These are phyloP conservation scores for Fringilla coelebs DNA, from an alignment of 2,797 vertebrate genomes.

Conservation along the genomic window DNA sequence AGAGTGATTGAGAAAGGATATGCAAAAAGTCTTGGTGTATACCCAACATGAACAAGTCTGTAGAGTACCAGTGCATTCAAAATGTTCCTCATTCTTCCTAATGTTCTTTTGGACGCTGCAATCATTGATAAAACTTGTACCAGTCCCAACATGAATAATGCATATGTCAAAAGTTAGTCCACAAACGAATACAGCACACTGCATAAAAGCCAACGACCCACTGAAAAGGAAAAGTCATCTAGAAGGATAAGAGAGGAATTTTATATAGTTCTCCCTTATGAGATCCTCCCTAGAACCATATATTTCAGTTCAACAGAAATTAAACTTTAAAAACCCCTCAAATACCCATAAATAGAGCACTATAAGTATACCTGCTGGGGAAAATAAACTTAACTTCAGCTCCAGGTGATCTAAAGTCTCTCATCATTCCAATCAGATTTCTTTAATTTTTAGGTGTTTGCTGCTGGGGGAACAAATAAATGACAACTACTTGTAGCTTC, in stretches of 20 bases:
- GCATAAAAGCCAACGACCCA: constrained; percentile 17
- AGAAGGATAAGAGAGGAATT: neutral
- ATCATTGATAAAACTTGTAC: neutral
- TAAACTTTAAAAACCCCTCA: neutral
- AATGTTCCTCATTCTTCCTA: neutral
- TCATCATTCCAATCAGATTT: neutral
- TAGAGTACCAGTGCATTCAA: neutral
- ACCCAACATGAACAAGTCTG: neutral
- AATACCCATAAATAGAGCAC: neutral
- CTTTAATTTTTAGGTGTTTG: neutral
- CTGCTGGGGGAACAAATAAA: neutral
- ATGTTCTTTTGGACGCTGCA: neutral
- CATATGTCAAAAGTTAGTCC: neutral
- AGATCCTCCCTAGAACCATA: neutral
- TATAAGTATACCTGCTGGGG: neutral
- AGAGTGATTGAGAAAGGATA: neutral
- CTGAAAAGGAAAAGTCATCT: neutral
- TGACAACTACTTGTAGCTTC: neutral
- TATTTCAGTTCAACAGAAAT: neutral
- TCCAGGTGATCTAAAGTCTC: neutral
- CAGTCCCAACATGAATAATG: neutral
- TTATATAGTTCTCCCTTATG: neutral
- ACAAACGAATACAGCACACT: neutral
- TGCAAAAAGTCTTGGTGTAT: neutral
- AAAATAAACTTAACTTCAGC: constrained; percentile 16